Evolutionary conservation across 2,113 vertebrate genomes (phyloP), one percentile per base, ranked within the genome.

Genomic region (Pantherophis guttatus): DNA sequence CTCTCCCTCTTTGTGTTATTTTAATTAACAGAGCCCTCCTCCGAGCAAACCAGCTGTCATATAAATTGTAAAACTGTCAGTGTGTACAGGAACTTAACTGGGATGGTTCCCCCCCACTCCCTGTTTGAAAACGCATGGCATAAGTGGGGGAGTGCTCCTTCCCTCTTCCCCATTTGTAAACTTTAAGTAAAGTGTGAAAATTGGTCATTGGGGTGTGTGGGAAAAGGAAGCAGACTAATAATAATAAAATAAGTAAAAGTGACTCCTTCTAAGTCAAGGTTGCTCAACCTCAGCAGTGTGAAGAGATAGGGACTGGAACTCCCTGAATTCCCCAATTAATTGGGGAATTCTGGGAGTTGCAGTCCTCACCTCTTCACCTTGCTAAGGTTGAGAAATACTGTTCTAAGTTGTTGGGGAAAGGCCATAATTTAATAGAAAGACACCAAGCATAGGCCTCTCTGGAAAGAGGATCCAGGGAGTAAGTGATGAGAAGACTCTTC

Each of bases 21-120:
- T 98, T 98, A 98, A 98, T 98, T 98, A 98, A 98, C 96, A 93
- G 96, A 98, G 97, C 96, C 97, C 97, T 98, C 98, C 98, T 98
- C 96, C 87, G 48, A 98, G 98, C 98, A 96, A 98, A 95, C 96
- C 97, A 98, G 98, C 97, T 98, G 98, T 97, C 96, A 95, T 97
- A 95, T 96, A 97, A 97, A 96, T 97, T 97, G 97, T 97, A 97
- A 97, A 97, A 97, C 96, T 97, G 97, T 97, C 97, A 97, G 97
- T 96, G 94, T 95, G 94, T 96, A 94, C 95, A 97, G 96, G 96
- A 97, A 97, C 97, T 96, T 97, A 96, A 96, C 95, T 92, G 96
- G 96, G 95, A 94, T 90, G 10, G 11, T 39, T 52, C 21, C 13
- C 9, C 48, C 19, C 11, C 39, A 29, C 3, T 19, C 13, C 53